Evolutionary conservation across 2,797 vertebrate species (phyloP), one percentile per base, ranked within the genome.

Genomic region (Chelon auratus): DNA sequence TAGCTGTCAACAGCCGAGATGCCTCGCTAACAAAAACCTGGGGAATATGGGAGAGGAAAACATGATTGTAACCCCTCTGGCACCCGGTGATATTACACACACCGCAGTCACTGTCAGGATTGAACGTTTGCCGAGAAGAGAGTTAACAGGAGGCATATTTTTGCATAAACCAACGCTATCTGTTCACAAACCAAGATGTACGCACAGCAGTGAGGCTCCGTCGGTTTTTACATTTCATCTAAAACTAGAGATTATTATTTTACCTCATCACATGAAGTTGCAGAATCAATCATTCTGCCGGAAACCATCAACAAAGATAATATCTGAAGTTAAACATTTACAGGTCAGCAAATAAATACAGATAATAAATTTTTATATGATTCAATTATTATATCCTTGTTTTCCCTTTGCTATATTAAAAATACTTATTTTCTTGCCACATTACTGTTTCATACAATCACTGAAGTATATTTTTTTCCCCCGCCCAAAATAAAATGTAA

Each of bases 51-150:
- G 67, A 84, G 87, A 85, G 83, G 73, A 90, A 90, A 93, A 93
- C 91, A 89, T 94, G 90, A 93, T 88, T 81, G 82, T 91, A 93
- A 93, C 89, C 92, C 89, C 79, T 80, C 87, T 84, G 84, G 87
- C 89, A 91, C 72, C 82, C n/a, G 1, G 68, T 74, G 76, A 87
- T 91, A 87, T 90, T 82, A 86, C 73, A 81, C 77, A 74, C 66
- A 72, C 67, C 17, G 47, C 68, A 71, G 58, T 80, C 59, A 40
- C 80, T 85, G 85, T 87, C 78, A 61, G 75, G 64, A 62, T 18
- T 73, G 70, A 81, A 60, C 58, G 67, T 84, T 81, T 65, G 62
- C 68, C 48, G 67, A 82, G 62, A 69, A 54, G 51, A 72, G 67
- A 54, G 51, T 45, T 36, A 72, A 80, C 71, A 70, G 45, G 33